phyloP scores from a whole-genome alignment of 2,113 vertebrate genomes.

The Eubucco bourcierii region DNA sequence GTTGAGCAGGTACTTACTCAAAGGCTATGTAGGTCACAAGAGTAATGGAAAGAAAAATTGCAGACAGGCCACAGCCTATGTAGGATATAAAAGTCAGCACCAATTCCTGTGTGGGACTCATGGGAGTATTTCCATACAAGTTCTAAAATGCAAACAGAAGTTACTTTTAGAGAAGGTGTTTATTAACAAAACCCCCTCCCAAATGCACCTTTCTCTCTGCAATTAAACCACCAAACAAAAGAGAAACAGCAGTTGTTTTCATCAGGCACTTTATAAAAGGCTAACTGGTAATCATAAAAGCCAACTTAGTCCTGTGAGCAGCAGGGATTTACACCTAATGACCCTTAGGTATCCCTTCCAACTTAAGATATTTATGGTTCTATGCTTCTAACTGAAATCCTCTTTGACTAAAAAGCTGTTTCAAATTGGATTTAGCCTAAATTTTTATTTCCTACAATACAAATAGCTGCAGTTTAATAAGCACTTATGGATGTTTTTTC shows the following conservation, averaged over 20 bases:
- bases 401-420: background rate
- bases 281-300: background rate
- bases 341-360: background rate
- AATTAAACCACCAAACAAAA: background rate
- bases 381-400: background rate
- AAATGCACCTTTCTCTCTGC: background rate
- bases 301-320: background rate
- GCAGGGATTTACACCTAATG: background rate
- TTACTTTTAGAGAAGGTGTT: background rate
- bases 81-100: conserved; percentile 92
- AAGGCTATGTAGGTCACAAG: conserved; percentile 91
- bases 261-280: background rate
- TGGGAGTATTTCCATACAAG: conserved; percentile 74
- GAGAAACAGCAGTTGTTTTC: background rate
- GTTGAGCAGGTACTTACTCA: conserved; percentile 81
- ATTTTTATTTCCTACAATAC: background rate
- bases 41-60: conserved; percentile 90
- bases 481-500: background rate
- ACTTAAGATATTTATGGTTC: background rate
- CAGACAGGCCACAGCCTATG: conserved; percentile 92
- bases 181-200: background rate
- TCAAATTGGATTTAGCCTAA: background rate
- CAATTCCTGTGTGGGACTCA: conserved; percentile 69
- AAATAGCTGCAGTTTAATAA: background rate
- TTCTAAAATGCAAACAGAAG: conserved; percentile 76